Conservation (phyloP, 2,888 invertebrate genomes). For the Polylopha cassiicola region DNA sequence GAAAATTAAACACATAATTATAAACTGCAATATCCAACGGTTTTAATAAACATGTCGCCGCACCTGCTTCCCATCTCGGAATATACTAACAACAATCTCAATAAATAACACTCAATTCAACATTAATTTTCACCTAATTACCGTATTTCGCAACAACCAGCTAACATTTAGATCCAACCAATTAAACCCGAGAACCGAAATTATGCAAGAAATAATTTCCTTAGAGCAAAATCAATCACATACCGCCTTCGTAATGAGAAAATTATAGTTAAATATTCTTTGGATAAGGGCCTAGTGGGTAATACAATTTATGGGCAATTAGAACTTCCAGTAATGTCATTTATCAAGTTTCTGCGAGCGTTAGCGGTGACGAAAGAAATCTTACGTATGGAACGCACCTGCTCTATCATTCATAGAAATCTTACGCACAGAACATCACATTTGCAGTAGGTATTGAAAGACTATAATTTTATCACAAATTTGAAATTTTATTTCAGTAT, state of each 20-base stretch:
- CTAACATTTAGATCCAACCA: slow-evolving; percentile 18
- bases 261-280: slow-evolving; percentile 25
- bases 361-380: slow-evolving; percentile 6
- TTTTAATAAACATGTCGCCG: too few relatives aligned
- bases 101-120: slow-evolving; percentile 18
- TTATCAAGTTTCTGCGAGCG: slow-evolving; percentile 7
- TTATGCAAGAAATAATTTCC: slow-evolving; percentile 16
- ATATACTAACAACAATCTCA: too few relatives aligned
- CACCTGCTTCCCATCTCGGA: too few relatives aligned
- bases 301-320: slow-evolving; percentile 36
- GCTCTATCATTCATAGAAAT: too few relatives aligned
- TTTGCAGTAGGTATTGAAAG: too few relatives aligned
- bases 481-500: too few relatives aligned
- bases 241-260: slow-evolving; percentile 12
- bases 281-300: slow-evolving; percentile 27
- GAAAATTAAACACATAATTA: too few relatives aligned
- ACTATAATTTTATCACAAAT: too few relatives aligned
- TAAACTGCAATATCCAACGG: too few relatives aligned
- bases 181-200: slow-evolving; percentile 8
- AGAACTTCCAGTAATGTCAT: slow-evolving; percentile 26
- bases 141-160: slow-evolving; percentile 17
- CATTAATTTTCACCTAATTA: slow-evolving; percentile 22
- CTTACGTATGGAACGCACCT: too few relatives aligned
- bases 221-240: slow-evolving; percentile 21
- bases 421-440: too few relatives aligned